Base-by-base conservation (phyloP, 53 echinoderm and acorn worm species). In the Paelopatides confundens region DNA sequence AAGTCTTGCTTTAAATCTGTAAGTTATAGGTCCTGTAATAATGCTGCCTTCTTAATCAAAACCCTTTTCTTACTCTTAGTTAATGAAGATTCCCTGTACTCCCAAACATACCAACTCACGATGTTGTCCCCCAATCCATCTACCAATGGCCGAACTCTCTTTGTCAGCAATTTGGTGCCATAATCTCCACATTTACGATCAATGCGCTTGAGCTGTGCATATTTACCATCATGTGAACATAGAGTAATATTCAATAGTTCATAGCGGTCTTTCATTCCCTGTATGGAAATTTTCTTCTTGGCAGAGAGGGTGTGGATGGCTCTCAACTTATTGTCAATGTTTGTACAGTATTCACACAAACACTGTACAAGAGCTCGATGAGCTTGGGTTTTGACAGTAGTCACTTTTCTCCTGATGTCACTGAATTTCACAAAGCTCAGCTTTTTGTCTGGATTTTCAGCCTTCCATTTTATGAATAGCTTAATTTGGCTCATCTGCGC, bases 341-440 rank as follows among this genome's bases (percentile, higher is more conserved):
- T 81, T 3, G 81, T 81, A 27, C 81, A 81, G 50, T 81, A 81
- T 49, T 81, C 81, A 81, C 81, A 81, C 51, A 81, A 81, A 54
- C 81, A 50, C 27, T 50, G 82, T 33, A 81, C 58, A 47, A 39
- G 51, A 43, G 50, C 26, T 5, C 82, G 27, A 28, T 27, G 34
- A 26, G 30, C 82, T 50, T 81, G 82, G 15, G 82, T 81, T 50
- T 81, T 81, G 51, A 81, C 82, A n/a, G n/a, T n/a, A 21, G 17
- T 29, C 33, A 58, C 27, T 30, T 43, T 33, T 28, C 58, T 47
- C 31, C 53, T 46, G 33, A 81, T 48, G 10, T 81, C 31, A 10
- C 51, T 81, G 82, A 81, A 81, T 50, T 50, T 52, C 17, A 81
- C 58, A 12, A 81, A 81, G 1, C 30, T 28, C 47, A 81, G 17